Evolutionary conservation across 2,797 vertebrate species (phyloP).

Genomic region (Malurus leucopterus): DNA sequence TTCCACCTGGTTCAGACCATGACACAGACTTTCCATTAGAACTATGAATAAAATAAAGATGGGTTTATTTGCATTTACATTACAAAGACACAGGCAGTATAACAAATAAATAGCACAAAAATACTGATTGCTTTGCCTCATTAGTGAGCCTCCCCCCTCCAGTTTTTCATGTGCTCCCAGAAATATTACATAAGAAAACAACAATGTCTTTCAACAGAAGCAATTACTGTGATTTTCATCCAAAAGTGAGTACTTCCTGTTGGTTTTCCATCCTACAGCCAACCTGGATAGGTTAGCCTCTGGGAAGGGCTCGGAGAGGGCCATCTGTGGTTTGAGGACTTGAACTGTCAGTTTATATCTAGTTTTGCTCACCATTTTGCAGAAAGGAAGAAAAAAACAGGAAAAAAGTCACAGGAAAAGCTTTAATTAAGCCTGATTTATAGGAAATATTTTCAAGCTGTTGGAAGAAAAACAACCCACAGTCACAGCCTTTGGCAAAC

Average conservation of each 20-base stretch:
- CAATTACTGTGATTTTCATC: background rate
- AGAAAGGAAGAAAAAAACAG: background rate
- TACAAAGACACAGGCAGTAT: background rate
- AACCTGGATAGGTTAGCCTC: background rate
- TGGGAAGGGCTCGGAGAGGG: background rate
- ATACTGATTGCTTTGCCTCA: background rate
- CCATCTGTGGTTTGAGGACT: background rate
- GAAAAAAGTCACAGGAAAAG: background rate
- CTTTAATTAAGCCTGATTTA: background rate
- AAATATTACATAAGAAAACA: background rate
- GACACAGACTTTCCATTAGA: conserved; percentile 99
- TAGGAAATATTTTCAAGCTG: background rate
- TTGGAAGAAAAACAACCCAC: background rate
- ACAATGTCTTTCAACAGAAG: background rate
- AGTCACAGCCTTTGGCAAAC: background rate
- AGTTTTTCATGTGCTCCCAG: background rate
- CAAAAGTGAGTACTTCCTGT: background rate
- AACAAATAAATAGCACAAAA: conserved; percentile 7
- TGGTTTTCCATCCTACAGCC: background rate
- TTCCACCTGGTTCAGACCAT: conserved; percentile 99
- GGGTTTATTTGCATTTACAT: conserved; percentile 72
- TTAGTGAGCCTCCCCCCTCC: background rate
- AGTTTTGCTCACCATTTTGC: background rate
- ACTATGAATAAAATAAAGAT: conserved; percentile 98
- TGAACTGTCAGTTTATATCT: background rate